Base-by-base conservation (phyloP, 2,888 invertebrate genomes). In the Micoletzkya japonica region DNA sequence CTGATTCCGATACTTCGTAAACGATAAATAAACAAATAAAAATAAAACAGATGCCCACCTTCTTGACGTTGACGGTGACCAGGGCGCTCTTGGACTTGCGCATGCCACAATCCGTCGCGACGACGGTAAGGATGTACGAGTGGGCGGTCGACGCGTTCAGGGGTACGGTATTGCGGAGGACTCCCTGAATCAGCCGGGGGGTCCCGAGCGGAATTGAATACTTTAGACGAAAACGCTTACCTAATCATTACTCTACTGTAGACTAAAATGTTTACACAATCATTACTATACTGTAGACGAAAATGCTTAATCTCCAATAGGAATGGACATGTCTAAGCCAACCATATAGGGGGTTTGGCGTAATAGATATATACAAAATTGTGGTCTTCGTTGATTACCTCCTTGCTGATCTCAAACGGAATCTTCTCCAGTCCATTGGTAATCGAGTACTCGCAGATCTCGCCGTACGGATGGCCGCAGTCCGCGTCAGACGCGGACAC, bases 21-120 rank as follows among this genome's bases (percentile, higher is more conserved):
- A n/a, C n/a, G n/a, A n/a, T n/a, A n/a, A n/a, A n/a, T n/a, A n/a
- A n/a, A n/a, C n/a, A n/a, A n/a, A n/a, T n/a, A n/a, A n/a, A 57
- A 28, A 28, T 32, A 59, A 44, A 44, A 6, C 17, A 28, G n/a
- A 34, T 6, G 24, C 54, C 36, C 14, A 68, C 68, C 68, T 92
- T 90, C 85, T 91, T 91, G 77, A 95, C 93, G 87, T 94, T 93
- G 86, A 98, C 92, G 85, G 95, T 97, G 83, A 98, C 94, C 91
- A 95, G 92, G 63, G 94, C 93, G 0, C 95, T 94, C 54, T 92
- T 90, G 0, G 95, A 95, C 86, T 78, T 77, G 2, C 78, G 73
- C 92, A 94, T 94, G 59, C 95, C 96, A 87, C 97, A 97, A 88
- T 97, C 97, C 86, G 93, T 94, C 1, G 97, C 97, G 73, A 95